phyloP scores from a whole-genome alignment of 2,888 invertebrate genomes.

The Dioctria rufipes region DNA sequence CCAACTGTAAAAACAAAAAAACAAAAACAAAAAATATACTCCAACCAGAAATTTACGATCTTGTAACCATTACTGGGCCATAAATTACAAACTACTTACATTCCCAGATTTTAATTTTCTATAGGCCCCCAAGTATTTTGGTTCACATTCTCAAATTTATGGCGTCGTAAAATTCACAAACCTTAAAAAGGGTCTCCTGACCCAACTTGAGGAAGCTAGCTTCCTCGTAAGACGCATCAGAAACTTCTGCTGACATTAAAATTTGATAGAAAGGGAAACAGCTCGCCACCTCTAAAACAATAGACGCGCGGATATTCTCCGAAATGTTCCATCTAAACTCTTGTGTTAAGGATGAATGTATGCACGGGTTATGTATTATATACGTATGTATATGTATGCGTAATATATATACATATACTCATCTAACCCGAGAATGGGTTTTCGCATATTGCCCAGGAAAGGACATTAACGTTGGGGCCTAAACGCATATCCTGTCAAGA shows the following conservation, averaged over 20 bases:
- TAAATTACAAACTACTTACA: slow-evolving; percentile 59
- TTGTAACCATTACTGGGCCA: slow-evolving; percentile 55
- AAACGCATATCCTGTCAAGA: slow-evolving; percentile 59
- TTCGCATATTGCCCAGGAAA: slow-evolving; percentile 52
- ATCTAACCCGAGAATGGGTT: background rate
- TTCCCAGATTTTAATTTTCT: slow-evolving; percentile 57
- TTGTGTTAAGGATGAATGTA: slow-evolving; percentile 16
- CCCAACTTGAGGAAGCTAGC: slow-evolving; percentile 21
- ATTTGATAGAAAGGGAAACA: slow-evolving; percentile 35
- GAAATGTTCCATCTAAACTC: background rate
- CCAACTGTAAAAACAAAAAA: slow-evolving; percentile 11
- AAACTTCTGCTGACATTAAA: slow-evolving; percentile 50
- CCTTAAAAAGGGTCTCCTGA: slow-evolving; percentile 56
- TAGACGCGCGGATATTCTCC: slow-evolving; percentile 43
- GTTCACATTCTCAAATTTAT: slow-evolving; percentile 57
- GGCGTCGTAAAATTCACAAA: slow-evolving; percentile 58
- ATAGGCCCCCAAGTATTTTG: slow-evolving; percentile 50
- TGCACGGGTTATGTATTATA: slow-evolving; percentile 10
- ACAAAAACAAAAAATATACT: background rate
- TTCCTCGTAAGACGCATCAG: slow-evolving; percentile 34
- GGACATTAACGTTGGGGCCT: slow-evolving; percentile 56
- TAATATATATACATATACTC: no score
- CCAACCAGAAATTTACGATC: slow-evolving; percentile 36
- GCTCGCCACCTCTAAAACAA: slow-evolving; percentile 40
- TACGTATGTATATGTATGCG: no score